A percentile compares a stretch with the other conserved stretches of the same genome.
Conservation (phyloP, 1,140 invertebrate genomes). For the Drosophila pruinosa region DNA sequence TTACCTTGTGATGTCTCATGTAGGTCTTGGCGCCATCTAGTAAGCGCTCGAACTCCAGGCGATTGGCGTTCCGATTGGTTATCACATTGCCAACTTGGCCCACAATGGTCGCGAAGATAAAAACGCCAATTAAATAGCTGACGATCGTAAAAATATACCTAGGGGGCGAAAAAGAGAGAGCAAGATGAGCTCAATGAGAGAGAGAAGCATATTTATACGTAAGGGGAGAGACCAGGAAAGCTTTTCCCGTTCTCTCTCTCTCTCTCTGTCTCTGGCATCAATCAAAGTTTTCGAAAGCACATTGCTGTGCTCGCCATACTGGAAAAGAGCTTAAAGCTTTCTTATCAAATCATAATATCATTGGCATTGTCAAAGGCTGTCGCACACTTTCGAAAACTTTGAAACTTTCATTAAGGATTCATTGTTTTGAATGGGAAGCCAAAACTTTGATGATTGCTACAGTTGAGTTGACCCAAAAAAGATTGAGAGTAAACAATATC, state of each 20-base stretch:
- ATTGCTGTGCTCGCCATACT: background rate
- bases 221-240: too few species aligned
- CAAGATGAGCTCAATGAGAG: background rate
- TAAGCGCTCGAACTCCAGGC: slow-evolving; percentile 96
- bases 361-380: slow-evolving; percentile 83
- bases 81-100: slow-evolving; percentile 99
- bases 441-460: slow-evolving; percentile 32
- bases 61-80: slow-evolving; percentile 98
- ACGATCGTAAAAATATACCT: slow-evolving; percentile 98
- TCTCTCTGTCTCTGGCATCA: background rate
- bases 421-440: background rate
- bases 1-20: slow-evolving; percentile 97
- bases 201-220: too few species aligned
- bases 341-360: slow-evolving; percentile 57
- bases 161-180: background rate
- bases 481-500: slow-evolving; percentile 20
- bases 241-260: background rate
- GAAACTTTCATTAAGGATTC: slow-evolving; percentile 34
- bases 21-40: slow-evolving; percentile 98
- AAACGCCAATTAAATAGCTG: slow-evolving; percentile 98
- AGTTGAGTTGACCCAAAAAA: slow-evolving; percentile 33
- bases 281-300: slow-evolving; percentile 86
- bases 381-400: slow-evolving; percentile 90
- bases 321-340: slow-evolving; percentile 8
- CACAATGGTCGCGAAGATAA: slow-evolving; percentile 99